These are phyloP conservation scores for Chaetura pelagica DNA, from an alignment of 2,113 vertebrate species.

Conservation along the genomic window DNA sequence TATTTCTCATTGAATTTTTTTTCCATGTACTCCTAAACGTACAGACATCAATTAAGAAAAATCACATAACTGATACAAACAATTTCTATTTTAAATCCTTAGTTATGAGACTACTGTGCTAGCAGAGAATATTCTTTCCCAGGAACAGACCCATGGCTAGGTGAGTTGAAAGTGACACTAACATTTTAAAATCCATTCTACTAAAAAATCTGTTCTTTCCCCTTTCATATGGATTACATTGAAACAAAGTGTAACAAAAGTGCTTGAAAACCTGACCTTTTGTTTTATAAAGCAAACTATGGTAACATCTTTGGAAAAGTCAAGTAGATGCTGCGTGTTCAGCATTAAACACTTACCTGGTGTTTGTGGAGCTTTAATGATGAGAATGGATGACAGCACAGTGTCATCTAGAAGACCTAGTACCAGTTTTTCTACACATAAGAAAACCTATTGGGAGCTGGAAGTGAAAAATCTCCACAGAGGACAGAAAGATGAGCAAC, in stretches of 20 bases:
- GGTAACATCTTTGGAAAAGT: not conserved
- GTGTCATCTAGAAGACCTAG: not conserved
- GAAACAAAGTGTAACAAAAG: not conserved
- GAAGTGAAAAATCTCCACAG: not conserved
- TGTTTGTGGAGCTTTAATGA: not conserved
- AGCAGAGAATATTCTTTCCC: not conserved
- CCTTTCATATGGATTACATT: not conserved
- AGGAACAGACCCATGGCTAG: not conserved
- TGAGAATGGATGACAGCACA: not conserved
- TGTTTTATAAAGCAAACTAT: not conserved
- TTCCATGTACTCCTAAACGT: not conserved
- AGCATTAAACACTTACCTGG: not conserved
- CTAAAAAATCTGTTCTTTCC: not conserved
- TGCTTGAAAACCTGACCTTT: not conserved
- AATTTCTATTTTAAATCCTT: not conserved
- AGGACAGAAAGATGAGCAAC: not conserved
- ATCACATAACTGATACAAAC: fast-evolving
- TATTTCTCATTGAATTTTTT: not conserved
- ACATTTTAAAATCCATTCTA: not conserved
- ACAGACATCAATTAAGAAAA: not conserved
- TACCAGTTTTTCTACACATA: not conserved
- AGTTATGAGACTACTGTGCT: not conserved
- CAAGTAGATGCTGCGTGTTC: not conserved
- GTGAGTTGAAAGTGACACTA: not conserved
- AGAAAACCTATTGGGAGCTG: not conserved